Base-by-base conservation (phyloP, 2,888 invertebrate species). In the Eucriotettix oculatus region DNA sequence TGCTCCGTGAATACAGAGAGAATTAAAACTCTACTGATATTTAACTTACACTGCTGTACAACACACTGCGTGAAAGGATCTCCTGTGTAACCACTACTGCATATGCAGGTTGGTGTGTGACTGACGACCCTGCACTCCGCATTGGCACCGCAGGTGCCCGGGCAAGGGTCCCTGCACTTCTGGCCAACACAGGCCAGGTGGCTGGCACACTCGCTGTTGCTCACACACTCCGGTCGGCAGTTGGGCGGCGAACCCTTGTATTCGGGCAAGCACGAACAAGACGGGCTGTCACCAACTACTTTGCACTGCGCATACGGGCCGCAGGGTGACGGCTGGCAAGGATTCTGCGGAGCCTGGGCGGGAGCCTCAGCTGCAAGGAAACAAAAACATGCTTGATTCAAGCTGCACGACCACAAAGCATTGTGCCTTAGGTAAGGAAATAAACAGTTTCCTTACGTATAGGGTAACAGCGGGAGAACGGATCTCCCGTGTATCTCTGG, bases 211-310 rank as follows among this genome's bases (percentile, higher is more conserved):
- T 76, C 75, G n/a, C 69, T 69, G 63, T 76, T 76, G 59, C 70
- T 71, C 52, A 72, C 66, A 62, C 75, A 75, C 62, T 74, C 74
- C n/a, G 73, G 73, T 67, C 73, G 70, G 66, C 78, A 79, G 64
- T 68, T 54, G 54, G 54, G 87, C 42, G 90, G 87, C n/a, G 80
- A 75, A 60, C 90, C 90, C 62, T 83, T 76, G 69, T 79, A 87
- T 60, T 80, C 79, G 59, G 79, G 75, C 66, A 82, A 70, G 70
- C 87, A 88, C 56, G 82, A 79, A 69, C 87, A 88, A 63, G 57
- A 69, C 1, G 79, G 77, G 12, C 72, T 71, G 65, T 78, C 77
- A 54, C 75, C 74, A 56, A 78, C 73, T 57, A 67, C 61, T 44
- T 68, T 68, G 62, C 73, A 73, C 62, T 66, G 65, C 9, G 71